Evolutionary conservation across 2,888 invertebrate species (phyloP), one percentile per base, ranked within the genome.

Genomic region (Theretra japonica): DNA sequence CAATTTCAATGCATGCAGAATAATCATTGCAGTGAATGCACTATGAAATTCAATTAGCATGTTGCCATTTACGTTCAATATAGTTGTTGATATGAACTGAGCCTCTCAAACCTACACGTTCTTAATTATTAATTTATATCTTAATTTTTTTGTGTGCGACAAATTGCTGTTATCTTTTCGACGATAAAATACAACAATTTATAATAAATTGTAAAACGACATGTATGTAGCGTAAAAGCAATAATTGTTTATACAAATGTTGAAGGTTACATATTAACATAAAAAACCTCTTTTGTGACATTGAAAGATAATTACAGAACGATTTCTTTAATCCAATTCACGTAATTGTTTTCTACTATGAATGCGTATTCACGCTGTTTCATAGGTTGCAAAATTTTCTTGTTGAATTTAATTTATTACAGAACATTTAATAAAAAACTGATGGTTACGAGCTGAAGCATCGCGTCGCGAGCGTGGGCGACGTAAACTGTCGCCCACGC

Each of bases 141-240:
- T 41, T 41, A 15, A 41, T 3, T 41, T 15, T 41, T 41, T 41
- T 41, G 41, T 60, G 30, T 19, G 8, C 0, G 33, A 33, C 19
- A n/a, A n/a, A 30, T 33, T 30, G n/a, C 17, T 30, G 19, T 60
- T 60, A 60, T 60, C 60, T n/a, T 30, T 1, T 30, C 4, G n/a
- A n/a, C 21, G n/a, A 60, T 60, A 60, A 60, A 60, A 30, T 30
- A 60, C n/a, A 11, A 30, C 33, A 60, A n/a, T 28, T n/a, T 60
- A n/a, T n/a, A n/a, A 30, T 60, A n/a, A 30, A 60, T n/a, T 60
- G 30, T n/a, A 60, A 60, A 17, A 62, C 30, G 30, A 56, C 56
- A 70, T 53, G 50, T 53, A 70, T 53, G 53, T 70, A 50, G 60
- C 59, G 28, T 70, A 70, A 70, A 70, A 70, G 53, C 62, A 62